Evolutionary conservation across 1,140 invertebrate genomes (phyloP), one percentile per base, ranked within the genome.

Genomic region (Neodiprion lecontei): DNA sequence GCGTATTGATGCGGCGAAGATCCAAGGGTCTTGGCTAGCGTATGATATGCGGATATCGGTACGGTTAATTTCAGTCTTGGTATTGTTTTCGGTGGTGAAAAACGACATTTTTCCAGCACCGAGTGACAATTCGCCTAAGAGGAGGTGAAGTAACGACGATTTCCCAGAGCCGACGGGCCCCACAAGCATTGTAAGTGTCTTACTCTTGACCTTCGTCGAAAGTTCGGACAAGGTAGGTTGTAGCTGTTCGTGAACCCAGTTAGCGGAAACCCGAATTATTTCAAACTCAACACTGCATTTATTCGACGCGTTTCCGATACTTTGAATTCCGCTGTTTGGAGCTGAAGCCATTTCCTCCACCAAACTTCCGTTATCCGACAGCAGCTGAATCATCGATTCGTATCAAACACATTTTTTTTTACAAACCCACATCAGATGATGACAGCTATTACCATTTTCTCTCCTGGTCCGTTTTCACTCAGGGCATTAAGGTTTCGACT

Each of bases 161-260:
- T 96, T 96, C 66, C 95, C 95, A 1, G 93, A 91, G 1, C 95
- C 95, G 23, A 96, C 94, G 7, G 92, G 90, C 8, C 95, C 95
- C 70, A 96, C 93, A 1, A 96, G 88, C 0, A 93, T 93, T 73
- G 93, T 91, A 0, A 96, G 83, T 78, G 94, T 90, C 0, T 94
- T 94, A 28, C 89, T 86, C 40, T 90, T 86, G 1, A 96, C 87
- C 1, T 89, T 85, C 67, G 95, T 82, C n/a, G 90, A 90, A 9
- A 96, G 83, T 73, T 93, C 89, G 67, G 91, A 90, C 0, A 95
- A 84, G 0, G 86, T 87, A 5, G 88, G 86, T 0, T 86, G 86
- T 17, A 89, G 70, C 47, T 84, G 77, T 0, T 81, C 80, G 0
- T 72, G 12, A 4, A 79, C 73, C 89, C 89, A 90, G 21, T 87